Base-by-base conservation (phyloP, 2,797 vertebrate species). In the Heteromormyrus szaboi region DNA sequence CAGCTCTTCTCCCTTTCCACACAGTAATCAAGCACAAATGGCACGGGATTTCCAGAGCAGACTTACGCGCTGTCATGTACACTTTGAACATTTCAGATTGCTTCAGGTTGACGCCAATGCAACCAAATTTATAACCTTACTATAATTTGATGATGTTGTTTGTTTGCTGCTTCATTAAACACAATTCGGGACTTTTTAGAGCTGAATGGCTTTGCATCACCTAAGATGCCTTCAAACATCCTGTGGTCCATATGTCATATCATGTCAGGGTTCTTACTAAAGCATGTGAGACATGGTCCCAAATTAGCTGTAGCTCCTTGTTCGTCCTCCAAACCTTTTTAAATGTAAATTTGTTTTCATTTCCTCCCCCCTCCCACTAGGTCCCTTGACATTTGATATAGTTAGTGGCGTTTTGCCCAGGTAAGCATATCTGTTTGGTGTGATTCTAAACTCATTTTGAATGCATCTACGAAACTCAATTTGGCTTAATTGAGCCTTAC, bases 381-480 rank as follows among this genome's bases (percentile, higher is more conserved):
- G 90, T 91, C 90, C 92, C 93, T 91, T 91, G 91, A 91, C 91
- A 89, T 54, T 90, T 84, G 81, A 59, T 85, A 84, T 87, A 90
- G 87, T 59, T 87, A 54, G 86, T 86, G 62, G 48, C 53, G 85
- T 95, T 95, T 93, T 95, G 94, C 93, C 90, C 93, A 95, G 94
- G 94, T 96, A 96, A 95, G 95, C 96, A 93, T 92, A 94, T 96
- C 95, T 94, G 93, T 91, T 93, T 90, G 92, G 88, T 93, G 93
- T 94, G 95, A 95, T 94, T 94, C 91, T 94, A 94, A 95, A 93
- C 93, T 95, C 91, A 96, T 96, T 95, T 87, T 95, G 91, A 96
- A 96, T 96, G 95, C 95, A 95, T 93, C 93, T 93, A 90, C 91
- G 91, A 93, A 95, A 94, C 94, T 94, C 95, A 96, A 95, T 96